These are phyloP conservation scores for Mantis religiosa DNA, from an alignment of 2,888 invertebrate genomes.

Conservation along the genomic window DNA sequence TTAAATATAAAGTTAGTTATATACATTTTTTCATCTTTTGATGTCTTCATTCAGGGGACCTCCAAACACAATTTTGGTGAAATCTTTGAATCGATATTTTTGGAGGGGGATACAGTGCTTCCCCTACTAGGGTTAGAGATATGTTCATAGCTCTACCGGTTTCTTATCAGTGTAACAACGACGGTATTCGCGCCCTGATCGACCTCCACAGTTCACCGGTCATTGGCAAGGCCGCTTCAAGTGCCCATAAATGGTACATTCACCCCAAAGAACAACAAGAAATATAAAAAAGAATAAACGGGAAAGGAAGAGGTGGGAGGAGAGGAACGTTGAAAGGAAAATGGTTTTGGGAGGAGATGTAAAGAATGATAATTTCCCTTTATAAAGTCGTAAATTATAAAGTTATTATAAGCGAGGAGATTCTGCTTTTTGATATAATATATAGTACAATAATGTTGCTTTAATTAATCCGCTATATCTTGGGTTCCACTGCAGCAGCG, in stretches of 20 bases:
- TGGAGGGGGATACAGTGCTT: too few relatives aligned
- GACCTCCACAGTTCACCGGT: neutral
- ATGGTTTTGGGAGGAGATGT: conserved; percentile 38
- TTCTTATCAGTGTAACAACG: neutral
- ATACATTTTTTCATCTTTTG: too few relatives aligned
- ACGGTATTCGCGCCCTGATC: neutral
- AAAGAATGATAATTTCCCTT: conserved; percentile 25
- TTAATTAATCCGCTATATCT: conserved; percentile 50
- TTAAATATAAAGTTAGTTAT: too few relatives aligned
- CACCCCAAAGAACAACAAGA: neutral
- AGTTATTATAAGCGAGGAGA: conserved; percentile 51
- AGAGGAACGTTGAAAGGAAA: conserved; percentile 37
- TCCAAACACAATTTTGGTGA: too few relatives aligned
- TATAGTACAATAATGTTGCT: conserved; percentile 43
- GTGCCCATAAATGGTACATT: neutral
- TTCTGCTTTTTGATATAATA: conserved; percentile 46
- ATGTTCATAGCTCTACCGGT: too few relatives aligned
- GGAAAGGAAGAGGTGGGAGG: neutral
- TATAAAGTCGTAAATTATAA: conserved; percentile 45
- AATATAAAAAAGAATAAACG: neutral
- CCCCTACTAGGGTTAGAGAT: too few relatives aligned
- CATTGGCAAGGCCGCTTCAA: neutral
- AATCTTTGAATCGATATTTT: too few relatives aligned
- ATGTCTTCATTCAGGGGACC: too few relatives aligned
- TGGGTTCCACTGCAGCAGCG: conserved; percentile 28